Conservation (phyloP, 2,113 vertebrate species). For the Diadophis punctatus region DNA sequence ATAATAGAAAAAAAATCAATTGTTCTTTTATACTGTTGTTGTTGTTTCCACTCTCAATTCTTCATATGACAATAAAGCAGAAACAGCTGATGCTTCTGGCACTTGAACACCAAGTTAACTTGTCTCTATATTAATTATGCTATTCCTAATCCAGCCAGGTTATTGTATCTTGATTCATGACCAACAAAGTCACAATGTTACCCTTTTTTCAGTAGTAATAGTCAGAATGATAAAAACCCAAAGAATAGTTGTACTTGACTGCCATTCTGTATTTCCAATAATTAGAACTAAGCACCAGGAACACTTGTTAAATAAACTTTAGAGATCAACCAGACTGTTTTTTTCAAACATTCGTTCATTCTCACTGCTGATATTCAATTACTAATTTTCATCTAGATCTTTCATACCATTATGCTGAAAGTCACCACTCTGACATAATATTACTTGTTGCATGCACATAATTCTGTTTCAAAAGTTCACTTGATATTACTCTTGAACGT, state of each 20-base stretch:
- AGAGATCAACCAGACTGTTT: background rate
- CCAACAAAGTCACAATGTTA: background rate
- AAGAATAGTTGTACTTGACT: background rate
- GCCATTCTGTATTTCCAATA: background rate
- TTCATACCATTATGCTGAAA: background rate
- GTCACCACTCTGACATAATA: background rate
- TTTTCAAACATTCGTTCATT: background rate
- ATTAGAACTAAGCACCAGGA: background rate
- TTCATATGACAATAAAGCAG: constrained; percentile 24
- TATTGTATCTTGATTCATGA: background rate
- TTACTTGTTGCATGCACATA: background rate
- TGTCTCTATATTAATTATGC: constrained; percentile 11
- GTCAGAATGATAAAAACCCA: background rate
- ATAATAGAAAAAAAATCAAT: constrained; percentile 47
- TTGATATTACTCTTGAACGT: background rate
- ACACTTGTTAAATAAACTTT: constrained; percentile 1
- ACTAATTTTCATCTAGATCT: background rate
- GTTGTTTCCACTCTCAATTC: constrained; percentile 6
- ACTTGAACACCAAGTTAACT: constrained; percentile 11
- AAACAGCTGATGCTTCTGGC: constrained; percentile 2
- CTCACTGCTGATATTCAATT: background rate
- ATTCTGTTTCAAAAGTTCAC: background rate
- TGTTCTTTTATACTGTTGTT: constrained; percentile 21
- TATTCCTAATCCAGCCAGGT: background rate
- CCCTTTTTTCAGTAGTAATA: constrained; percentile 7